A percentile compares a stretch with the other conserved stretches of the same genome.
These are phyloP conservation scores for Ginglymostoma cirratum DNA, from an alignment of 2,113 vertebrate species.

Conservation along the genomic window DNA sequence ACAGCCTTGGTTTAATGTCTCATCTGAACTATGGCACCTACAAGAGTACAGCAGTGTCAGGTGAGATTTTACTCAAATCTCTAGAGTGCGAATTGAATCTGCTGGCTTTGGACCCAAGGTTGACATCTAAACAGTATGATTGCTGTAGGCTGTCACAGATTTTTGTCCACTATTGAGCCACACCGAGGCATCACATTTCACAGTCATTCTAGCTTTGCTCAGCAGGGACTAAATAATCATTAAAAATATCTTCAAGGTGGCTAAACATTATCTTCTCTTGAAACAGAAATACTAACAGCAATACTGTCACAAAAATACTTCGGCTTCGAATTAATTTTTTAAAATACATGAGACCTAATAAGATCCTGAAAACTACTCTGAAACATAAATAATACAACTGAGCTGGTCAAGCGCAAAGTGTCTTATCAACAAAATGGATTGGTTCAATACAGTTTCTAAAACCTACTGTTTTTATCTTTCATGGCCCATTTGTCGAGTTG, in stretches of 20 bases:
- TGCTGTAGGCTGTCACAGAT: neutral
- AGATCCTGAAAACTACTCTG: neutral
- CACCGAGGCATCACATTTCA: neutral
- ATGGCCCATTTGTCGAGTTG: neutral
- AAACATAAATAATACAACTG: conserved; percentile 11
- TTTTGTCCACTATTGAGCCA: neutral
- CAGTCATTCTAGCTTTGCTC: neutral
- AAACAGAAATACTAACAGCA: neutral
- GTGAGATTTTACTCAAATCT: neutral
- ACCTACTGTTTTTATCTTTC: neutral
- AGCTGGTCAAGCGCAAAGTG: neutral
- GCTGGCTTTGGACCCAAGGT: too few relatives aligned
- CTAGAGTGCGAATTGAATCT: neutral
- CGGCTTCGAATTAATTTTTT: neutral
- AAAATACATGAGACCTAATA: neutral
- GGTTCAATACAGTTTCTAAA: neutral
- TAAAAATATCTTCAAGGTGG: neutral
- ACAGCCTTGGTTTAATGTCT: neutral
- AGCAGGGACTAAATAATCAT: neutral
- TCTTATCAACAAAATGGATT: neutral
- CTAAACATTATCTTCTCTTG: neutral
- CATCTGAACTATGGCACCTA: neutral
- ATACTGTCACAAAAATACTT: neutral
- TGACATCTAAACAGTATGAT: neutral
- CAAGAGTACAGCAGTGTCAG: neutral